Evolutionary conservation across 2,888 invertebrate genomes (phyloP).

Genomic region (Melangyna quadrimaculata): DNA sequence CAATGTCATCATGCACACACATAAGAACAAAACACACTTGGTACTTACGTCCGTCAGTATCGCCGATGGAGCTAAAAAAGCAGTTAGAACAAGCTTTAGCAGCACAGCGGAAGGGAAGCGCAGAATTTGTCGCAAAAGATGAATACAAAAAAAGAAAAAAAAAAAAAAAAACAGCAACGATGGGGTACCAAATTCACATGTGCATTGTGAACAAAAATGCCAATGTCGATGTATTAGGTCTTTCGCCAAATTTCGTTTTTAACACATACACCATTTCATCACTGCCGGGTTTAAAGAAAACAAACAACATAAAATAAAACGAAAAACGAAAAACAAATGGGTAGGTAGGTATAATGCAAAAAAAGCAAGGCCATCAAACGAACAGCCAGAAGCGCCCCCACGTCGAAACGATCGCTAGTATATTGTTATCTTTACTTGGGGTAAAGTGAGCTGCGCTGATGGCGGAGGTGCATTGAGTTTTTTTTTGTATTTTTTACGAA

Average conservation of each 20-base stretch:
- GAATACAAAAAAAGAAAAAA: neutral
- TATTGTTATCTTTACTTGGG: slow-evolving; percentile 36
- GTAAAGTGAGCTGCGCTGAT: slow-evolving; percentile 27
- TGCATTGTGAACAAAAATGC: slow-evolving; percentile 34
- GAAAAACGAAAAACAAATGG: too few species aligned
- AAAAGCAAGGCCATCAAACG: slow-evolving; percentile 22
- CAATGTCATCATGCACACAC: slow-evolving; percentile 57
- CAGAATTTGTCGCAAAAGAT: slow-evolving; percentile 48
- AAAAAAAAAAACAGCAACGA: neutral
- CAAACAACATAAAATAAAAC: slow-evolving; percentile 38
- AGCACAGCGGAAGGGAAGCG: slow-evolving; percentile 29
- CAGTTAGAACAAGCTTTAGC: slow-evolving; percentile 1
- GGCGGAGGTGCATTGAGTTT: slow-evolving; percentile 47
- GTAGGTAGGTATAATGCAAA: too few species aligned
- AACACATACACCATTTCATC: neutral
- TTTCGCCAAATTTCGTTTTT: slow-evolving; percentile 1
- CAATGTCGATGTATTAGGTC: neutral
- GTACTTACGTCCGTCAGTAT: neutral
- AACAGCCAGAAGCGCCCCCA: slow-evolving; percentile 24
- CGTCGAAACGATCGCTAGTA: slow-evolving; percentile 24
- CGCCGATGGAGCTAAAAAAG: neutral
- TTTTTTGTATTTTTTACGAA: neutral
- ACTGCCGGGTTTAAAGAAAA: slow-evolving; percentile 10
- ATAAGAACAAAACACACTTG: neutral
- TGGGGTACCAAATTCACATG: slow-evolving; percentile 31